Conservation (phyloP, 2,888 invertebrate genomes). For the Crossocerus cetratus region DNA sequence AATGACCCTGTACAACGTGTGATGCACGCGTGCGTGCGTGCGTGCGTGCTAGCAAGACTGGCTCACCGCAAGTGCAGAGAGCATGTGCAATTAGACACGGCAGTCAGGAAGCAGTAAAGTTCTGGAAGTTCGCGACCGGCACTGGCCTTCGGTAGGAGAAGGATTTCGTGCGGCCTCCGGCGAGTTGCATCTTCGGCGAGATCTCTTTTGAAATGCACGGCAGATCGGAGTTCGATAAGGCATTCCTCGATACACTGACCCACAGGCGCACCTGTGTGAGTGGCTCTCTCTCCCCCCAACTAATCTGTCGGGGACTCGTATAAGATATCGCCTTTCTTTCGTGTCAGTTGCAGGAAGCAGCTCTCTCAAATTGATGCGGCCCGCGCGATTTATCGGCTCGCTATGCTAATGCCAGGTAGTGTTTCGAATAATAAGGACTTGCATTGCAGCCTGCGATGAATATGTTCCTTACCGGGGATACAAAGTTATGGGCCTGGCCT, state of each 20-base stretch:
- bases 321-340: background rate
- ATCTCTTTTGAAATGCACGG: slow-evolving; percentile 59
- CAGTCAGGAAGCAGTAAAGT: slow-evolving; percentile 61
- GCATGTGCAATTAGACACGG: slow-evolving; percentile 57
- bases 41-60: slow-evolving; percentile 10
- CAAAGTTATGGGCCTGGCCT: too few relatives aligned
- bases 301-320: too few relatives aligned
- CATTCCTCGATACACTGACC: slow-evolving; percentile 27
- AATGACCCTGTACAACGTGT: too few relatives aligned
- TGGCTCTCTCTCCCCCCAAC: too few relatives aligned
- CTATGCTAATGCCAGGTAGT: background rate
- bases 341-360: background rate
- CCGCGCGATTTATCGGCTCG: background rate
- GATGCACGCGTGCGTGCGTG: background rate
- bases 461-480: too few relatives aligned
- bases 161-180: slow-evolving; percentile 49
- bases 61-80: slow-evolving; percentile 44
- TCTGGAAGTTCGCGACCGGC: slow-evolving; percentile 34
- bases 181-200: slow-evolving; percentile 25
- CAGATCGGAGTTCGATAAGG: slow-evolving; percentile 62
- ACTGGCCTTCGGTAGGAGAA: slow-evolving; percentile 48
- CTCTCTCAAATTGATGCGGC: background rate
- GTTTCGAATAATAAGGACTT: background rate
- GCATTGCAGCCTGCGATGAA: too few relatives aligned
- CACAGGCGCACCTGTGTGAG: slow-evolving; percentile 14